Base-by-base conservation (phyloP, 2,113 vertebrate species). In the Passer domesticus region DNA sequence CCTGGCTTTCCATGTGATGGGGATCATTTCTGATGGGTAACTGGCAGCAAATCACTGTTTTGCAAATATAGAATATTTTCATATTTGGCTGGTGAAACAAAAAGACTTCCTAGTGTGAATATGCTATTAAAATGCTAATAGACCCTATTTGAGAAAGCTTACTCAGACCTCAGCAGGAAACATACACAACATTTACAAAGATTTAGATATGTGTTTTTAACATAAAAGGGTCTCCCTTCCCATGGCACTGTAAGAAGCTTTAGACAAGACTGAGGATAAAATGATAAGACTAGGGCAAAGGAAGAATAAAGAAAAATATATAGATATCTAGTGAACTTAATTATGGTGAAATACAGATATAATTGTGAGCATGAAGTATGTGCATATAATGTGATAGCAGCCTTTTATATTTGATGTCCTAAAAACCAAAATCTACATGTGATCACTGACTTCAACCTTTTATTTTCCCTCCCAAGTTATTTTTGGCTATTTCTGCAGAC, bases 61-160 rank as follows among this genome's bases (percentile, higher is more conserved):
- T 87, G 60, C 73, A 90, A 95, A 88, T 59, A 63, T 16, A 80
- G 88, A 90, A 27, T 66, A 78, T 87, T 82, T 64, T 93, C 73
- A 53, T 92, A 89, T 90, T 84, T 90, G 50, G 62, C 37, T 68
- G 83, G 56, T 73, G 66, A 94, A 96, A 97, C 62, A 95, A 94
- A 95, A 83, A 87, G 87, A 2, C 70, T 92, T 95, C 96, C 91
- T 84, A 87, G 93, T 50, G 89, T 20, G 91, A 91, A 63, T n/a
- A 43, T 20, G 39, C 70, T 89, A 95, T 96, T 95, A 96, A 95
- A 97, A 95, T 96, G 83, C 67, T 95, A 95, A 96, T 95, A 83
- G 53, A 39, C 13, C 67, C 49, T 79, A 33, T 83, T 53, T 75
- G 87, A 84, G 64, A 66, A 78, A 87, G 47, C 84, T 94, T 92